A percentile compares a stretch with the other conserved stretches of the same genome.
Conservation (phyloP, 2,888 invertebrate species). For the Drosophila merina region DNA sequence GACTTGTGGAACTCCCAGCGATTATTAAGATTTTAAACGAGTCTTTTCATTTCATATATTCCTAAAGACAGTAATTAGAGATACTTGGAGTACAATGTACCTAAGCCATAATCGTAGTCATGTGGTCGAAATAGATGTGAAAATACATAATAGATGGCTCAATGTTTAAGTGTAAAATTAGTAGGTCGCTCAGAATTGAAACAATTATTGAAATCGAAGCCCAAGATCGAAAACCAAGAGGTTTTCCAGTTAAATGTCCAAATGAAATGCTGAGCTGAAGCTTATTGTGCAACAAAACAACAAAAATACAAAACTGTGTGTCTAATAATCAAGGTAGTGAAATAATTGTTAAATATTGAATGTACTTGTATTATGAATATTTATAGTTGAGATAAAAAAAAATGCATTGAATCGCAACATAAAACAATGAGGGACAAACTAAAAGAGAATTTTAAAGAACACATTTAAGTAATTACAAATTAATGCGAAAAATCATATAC, state of each 20-base stretch:
- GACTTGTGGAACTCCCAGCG: constrained; percentile 9
- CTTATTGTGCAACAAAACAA: constrained; percentile 30
- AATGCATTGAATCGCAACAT: constrained; percentile 4
- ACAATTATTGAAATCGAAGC: constrained; percentile 14
- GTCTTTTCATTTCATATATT: constrained; percentile 34
- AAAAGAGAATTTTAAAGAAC: constrained; percentile 21
- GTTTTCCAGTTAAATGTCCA: constrained; percentile 62
- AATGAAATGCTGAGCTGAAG: constrained; percentile 34
- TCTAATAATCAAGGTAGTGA: constrained; percentile 35
- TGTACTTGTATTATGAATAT: constrained; percentile 25
- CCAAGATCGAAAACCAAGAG: constrained; percentile 20
- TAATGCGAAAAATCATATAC: constrained; percentile 34
- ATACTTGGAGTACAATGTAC: constrained; percentile 23
- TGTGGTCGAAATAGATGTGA: constrained; percentile 4
- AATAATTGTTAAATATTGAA: constrained; percentile 32
- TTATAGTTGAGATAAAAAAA: constrained; percentile 10
- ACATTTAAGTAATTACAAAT: constrained; percentile 26
- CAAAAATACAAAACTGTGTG: constrained; percentile 38
- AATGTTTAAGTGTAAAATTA: constrained; percentile 17
- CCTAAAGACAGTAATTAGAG: constrained; percentile 7
- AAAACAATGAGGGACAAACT: not conserved
- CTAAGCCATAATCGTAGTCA: constrained; percentile 24
- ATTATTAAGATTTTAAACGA: constrained; percentile 50
- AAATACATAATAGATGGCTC: constrained; percentile 13
- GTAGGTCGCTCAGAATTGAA: not conserved